These are phyloP conservation scores for Gambusia yucatana DNA, from an alignment of 2,797 vertebrate genomes.

Conservation along the genomic window DNA sequence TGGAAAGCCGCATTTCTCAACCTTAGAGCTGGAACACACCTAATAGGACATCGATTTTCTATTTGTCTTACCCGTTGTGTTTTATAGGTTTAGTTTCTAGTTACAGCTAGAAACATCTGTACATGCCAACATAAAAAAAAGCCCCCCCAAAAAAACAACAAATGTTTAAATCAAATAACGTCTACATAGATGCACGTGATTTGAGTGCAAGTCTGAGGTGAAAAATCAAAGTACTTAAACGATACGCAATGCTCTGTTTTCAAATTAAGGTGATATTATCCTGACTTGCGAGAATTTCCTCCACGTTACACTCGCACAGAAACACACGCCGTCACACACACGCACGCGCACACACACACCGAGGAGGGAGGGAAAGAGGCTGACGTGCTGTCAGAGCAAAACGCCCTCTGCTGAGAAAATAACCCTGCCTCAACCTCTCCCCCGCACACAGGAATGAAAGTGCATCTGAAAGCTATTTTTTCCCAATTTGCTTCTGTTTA, in stretches of 20 bases:
- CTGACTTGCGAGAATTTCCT: neutral
- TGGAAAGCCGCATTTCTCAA: neutral
- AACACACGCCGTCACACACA: slow-evolving; percentile 18
- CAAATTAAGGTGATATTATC: neutral
- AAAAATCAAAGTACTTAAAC: neutral
- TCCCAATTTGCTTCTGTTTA: slow-evolving; percentile 77
- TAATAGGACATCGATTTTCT: neutral
- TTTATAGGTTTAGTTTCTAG: neutral
- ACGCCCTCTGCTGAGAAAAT: slow-evolving; percentile 66
- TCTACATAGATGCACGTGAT: neutral
- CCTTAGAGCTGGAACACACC: neutral
- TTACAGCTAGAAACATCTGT: neutral
- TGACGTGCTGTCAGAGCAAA: slow-evolving; percentile 55
- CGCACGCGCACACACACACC: slow-evolving; percentile 16
- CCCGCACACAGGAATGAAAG: slow-evolving; percentile 65
- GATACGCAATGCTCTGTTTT: neutral
- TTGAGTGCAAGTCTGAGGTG: neutral
- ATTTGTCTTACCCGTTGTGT: neutral
- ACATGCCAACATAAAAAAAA: neutral
- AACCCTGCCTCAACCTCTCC: slow-evolving; percentile 57
- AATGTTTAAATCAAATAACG: neutral
- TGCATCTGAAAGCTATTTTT: slow-evolving; percentile 74
- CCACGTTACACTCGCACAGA: slow-evolving; percentile 19
- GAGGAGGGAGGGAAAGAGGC: slow-evolving; percentile 21
- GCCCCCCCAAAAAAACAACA: neutral